A percentile compares a stretch with the other conserved stretches of the same genome.
Conservation (phyloP, 2,113 vertebrate species). For the Dendrocopos noguchii region DNA sequence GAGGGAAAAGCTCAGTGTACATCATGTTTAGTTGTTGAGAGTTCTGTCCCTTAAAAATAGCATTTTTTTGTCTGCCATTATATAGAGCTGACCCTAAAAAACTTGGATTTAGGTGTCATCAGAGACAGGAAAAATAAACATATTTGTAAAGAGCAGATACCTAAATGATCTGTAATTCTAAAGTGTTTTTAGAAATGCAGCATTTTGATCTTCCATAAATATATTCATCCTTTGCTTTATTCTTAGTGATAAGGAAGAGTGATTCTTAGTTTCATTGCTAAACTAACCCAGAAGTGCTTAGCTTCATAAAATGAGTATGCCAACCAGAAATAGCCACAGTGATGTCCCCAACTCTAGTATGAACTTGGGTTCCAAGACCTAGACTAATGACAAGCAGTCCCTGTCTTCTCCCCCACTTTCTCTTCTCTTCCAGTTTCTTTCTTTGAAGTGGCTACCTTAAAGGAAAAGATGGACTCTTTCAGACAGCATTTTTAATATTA, state of each 20-base stretch:
- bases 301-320: not conserved
- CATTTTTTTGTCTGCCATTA: not conserved
- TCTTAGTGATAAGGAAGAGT: not conserved
- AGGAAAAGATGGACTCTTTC: not conserved
- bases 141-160: not conserved
- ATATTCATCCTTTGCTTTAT: not conserved
- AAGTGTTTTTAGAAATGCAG: not conserved
- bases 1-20: not conserved
- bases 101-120: not conserved
- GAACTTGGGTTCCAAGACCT: not conserved
- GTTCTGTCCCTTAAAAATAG: not conserved
- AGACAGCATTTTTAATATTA: not conserved
- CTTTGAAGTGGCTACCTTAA: not conserved
- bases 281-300: not conserved
- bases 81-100: not conserved
- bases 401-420: too few species aligned
- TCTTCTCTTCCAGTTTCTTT: not conserved
- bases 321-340: not conserved
- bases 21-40: not conserved
- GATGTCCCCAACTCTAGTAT: fast-evolving
- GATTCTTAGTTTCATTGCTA: not conserved
- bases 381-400: not conserved
- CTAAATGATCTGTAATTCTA: too few species aligned
- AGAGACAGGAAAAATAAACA: not conserved
- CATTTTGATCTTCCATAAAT: not conserved